Base-by-base conservation (phyloP, 2,797 vertebrate species). In the Garrulus glandarius region DNA sequence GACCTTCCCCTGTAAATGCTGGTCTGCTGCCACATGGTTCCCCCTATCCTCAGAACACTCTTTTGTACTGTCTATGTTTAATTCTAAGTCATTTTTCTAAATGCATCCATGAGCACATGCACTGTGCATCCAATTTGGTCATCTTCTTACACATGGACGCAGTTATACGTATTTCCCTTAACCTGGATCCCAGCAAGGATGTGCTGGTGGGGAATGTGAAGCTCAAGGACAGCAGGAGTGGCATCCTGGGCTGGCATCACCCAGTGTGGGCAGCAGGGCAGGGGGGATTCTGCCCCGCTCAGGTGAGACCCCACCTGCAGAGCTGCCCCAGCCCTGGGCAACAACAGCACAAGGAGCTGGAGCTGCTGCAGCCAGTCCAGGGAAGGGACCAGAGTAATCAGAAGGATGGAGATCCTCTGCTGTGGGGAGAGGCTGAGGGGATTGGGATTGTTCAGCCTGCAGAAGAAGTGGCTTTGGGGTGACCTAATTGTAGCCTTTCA, bases 181-280 rank as follows among this genome's bases (percentile, higher is more conserved):
- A 84, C 39, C 82, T 85, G 61, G 34, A 76, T 83, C 52, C 46
- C 44, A 70, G 57, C 43, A 74, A 34, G 36, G 24, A 11, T 13
- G 0, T 10, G 13, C 21, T n/a, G 37, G 17, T 68, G 55, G 43
- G 43, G 12, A 67, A 30, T 9, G 4, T 26, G 27, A 55, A 43
- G 20, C 22, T 29, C 60, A 53, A 19, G n/a, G 34, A 27, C 7
- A 60, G 34, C 6, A 10, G 34, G 26, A 17, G 20, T 11, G 39
- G 5, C 10, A 47, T 24, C 22, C 30, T 41, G 26, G 26, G 30
- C 18, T 41, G 77, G 21, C 27, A 50, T 32, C 20, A 1, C 37
- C 20, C n/a, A 19, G 8, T 0, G 1, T 13, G 39, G 14, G 24
- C 29, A 67, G 21, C 39, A 74, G 53, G 46, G 0, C 0, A 32